phyloP scores from a whole-genome alignment of 2,113 vertebrate species.

The Lanius collurio region DNA sequence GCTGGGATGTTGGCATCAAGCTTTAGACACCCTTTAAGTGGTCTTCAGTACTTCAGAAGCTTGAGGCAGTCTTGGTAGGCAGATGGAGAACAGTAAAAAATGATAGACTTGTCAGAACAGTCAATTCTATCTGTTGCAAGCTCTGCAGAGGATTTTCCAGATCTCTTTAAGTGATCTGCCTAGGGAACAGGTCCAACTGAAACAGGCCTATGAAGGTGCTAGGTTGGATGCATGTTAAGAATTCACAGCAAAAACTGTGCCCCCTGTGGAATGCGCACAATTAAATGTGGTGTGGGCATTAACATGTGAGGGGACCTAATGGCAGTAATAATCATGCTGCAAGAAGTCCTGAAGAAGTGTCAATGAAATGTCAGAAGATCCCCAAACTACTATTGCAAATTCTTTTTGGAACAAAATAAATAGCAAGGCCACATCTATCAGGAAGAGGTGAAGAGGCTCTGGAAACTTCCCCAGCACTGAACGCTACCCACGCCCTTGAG shows the following conservation, averaged over 20 bases:
- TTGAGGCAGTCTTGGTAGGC: slow-evolving; percentile 15
- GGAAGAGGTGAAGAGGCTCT: neutral
- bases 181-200: slow-evolving; percentile 14
- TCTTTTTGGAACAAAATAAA: neutral
- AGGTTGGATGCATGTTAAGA: neutral
- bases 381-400: neutral
- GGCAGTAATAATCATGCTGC: neutral
- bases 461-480: neutral
- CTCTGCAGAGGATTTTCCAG: slow-evolving; percentile 19
- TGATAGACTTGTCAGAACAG: slow-evolving; percentile 37
- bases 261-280: neutral
- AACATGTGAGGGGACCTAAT: neutral
- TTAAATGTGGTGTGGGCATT: neutral
- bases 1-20: slow-evolving; percentile 28
- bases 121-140: neutral
- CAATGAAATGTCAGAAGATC: slow-evolving; percentile 9
- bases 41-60: slow-evolving; percentile 29
- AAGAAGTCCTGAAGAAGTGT: neutral
- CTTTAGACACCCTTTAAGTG: slow-evolving; percentile 31
- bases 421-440: neutral
- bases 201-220: neutral
- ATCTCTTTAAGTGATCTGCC: neutral
- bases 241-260: neutral
- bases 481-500: rapidly evolving
- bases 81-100: slow-evolving; percentile 47